Conservation (phyloP, 2,113 vertebrate genomes). For the Paradisaea rubra region DNA sequence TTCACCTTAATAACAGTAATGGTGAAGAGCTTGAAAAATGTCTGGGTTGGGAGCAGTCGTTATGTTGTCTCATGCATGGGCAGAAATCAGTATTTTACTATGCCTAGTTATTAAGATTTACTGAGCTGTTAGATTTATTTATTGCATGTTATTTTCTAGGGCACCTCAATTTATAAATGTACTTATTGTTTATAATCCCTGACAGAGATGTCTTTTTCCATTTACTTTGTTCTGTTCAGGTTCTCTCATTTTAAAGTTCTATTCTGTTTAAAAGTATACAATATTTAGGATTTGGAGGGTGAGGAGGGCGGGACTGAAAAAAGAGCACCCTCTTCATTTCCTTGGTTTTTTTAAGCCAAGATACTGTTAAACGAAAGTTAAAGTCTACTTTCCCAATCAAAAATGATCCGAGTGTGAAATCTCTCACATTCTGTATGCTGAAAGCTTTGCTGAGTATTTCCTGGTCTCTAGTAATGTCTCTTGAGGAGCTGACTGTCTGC, state of each 20-base stretch:
- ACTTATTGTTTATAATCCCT: not conserved
- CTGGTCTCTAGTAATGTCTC: not conserved
- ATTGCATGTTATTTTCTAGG: not conserved
- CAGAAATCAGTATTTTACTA: not conserved
- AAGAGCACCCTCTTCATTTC: not conserved
- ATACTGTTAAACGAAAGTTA: not conserved
- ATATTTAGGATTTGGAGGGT: not conserved
- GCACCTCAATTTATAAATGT: not conserved
- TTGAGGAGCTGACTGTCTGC: not conserved
- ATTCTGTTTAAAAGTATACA: not conserved
- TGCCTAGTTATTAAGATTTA: not conserved
- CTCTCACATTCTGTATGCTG: not conserved
- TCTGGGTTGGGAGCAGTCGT: not conserved
- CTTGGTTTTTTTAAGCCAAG: not conserved
- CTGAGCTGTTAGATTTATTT: not conserved
- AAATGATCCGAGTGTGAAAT: not conserved
- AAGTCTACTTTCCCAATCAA: not conserved
- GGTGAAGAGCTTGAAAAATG: not conserved
- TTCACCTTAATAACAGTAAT: not conserved
- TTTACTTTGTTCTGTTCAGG: not conserved
- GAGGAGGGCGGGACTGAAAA: not conserved
- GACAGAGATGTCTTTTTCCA: not conserved
- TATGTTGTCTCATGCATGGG: not conserved
- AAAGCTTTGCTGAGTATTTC: not conserved
- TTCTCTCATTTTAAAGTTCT: not conserved